phyloP scores from a whole-genome alignment of 2,113 vertebrate species.

The Vulpes vulpes region DNA sequence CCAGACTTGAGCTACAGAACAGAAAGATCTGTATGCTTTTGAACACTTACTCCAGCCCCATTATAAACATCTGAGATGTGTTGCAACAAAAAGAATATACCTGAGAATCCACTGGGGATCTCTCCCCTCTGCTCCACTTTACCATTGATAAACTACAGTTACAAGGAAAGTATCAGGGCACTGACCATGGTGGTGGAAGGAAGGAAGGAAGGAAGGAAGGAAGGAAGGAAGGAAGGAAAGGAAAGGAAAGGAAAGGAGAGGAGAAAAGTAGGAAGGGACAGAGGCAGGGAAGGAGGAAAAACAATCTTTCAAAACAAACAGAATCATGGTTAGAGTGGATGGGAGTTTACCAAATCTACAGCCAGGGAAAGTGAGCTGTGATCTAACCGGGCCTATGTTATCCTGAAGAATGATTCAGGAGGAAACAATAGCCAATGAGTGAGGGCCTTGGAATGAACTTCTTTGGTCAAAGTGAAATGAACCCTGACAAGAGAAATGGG shows the following conservation, averaged over 20 bases:
- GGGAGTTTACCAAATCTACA: background rate
- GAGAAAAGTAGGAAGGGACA: background rate
- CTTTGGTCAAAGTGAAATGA: background rate
- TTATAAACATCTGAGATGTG: conserved; percentile 2
- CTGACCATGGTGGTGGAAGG: background rate
- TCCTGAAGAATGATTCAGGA: background rate
- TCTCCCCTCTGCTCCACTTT: background rate
- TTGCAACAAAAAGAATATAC: background rate
- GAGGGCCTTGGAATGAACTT: background rate
- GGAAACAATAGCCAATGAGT: background rate
- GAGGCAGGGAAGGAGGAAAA: background rate
- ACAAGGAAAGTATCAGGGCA: conserved; percentile 13
- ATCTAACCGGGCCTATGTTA: background rate
- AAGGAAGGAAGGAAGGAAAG: background rate
- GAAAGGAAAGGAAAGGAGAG: no score
- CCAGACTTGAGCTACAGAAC: background rate
- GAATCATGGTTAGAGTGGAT: background rate
- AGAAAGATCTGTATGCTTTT: background rate
- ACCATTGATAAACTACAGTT: background rate
- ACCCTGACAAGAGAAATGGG: background rate
- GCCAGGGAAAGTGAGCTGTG: background rate
- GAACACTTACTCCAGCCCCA: background rate
- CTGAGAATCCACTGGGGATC: background rate
- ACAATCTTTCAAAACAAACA: background rate
- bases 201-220: background rate